Percentiles rank a stretch among this genome's conserved stretches.
Evolutionary conservation across 2,797 vertebrate genomes (phyloP).

Genomic region (Myiotriccus ornatus): DNA sequence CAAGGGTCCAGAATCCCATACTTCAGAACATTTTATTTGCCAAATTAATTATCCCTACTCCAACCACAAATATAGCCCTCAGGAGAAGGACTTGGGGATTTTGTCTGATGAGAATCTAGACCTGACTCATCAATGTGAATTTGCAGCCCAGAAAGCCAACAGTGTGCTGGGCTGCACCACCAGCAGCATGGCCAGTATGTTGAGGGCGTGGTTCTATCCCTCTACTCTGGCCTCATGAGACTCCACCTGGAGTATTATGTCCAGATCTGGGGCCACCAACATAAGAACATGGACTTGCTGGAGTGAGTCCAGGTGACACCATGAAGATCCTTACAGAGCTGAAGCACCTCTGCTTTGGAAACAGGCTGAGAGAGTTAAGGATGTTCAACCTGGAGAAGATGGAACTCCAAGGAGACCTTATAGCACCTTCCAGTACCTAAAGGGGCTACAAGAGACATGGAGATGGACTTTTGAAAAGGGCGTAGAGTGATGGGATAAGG

Average conservation of each 20-base stretch:
- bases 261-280: background rate
- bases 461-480: background rate
- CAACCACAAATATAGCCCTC: background rate
- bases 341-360: background rate
- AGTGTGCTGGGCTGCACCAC: background rate
- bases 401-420: background rate
- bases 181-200: fast-evolving
- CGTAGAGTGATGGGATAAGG: background rate
- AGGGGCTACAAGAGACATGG: background rate
- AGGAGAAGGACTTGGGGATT: background rate
- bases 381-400: background rate
- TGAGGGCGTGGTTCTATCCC: background rate
- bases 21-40: background rate
- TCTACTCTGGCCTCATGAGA: background rate
- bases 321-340: background rate
- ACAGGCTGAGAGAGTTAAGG: background rate
- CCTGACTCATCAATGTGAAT: too few relatives aligned
- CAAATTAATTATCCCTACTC: background rate
- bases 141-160: background rate
- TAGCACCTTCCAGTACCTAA: background rate
- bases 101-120: background rate
- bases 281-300: fast-evolving
- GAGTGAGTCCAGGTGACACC: background rate
- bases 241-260: too few relatives aligned
- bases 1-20: background rate